phyloP scores from a whole-genome alignment of 2,797 vertebrate species.

The Mycteria americana region DNA sequence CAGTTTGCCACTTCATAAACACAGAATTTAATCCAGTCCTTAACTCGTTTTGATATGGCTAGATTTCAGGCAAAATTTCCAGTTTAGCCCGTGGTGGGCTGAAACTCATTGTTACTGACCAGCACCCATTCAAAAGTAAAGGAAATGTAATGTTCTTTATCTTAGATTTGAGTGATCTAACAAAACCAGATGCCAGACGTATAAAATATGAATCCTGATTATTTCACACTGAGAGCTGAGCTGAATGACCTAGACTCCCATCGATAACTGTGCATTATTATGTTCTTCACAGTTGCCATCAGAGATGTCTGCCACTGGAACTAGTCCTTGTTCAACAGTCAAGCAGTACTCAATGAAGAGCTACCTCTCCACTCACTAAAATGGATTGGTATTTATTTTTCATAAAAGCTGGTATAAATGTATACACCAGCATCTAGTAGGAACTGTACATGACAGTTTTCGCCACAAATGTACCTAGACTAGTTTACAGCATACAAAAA shows the following conservation, averaged over 20 bases:
- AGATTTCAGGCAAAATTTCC: neutral
- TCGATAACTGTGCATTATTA: neutral
- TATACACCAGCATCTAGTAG: neutral
- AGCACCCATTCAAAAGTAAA: neutral
- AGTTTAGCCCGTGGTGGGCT: neutral
- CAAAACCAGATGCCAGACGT: neutral
- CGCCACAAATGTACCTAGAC: neutral
- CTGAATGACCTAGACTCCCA: neutral
- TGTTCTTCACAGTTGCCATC: too few species aligned
- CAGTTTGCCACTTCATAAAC: neutral
- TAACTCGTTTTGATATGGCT: neutral
- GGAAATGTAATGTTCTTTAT: neutral
- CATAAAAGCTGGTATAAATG: neutral
- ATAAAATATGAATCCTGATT: neutral
- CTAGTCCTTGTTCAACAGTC: neutral
- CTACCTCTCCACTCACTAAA: neutral
- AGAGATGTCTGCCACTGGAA: neutral
- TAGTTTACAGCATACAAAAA: neutral
- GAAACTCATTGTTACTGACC: neutral
- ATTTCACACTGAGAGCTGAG: neutral
- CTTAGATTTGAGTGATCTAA: neutral
- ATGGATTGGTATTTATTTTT: neutral
- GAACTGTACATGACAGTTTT: neutral
- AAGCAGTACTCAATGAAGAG: neutral
- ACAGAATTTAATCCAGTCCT: neutral